Percentiles rank a stretch among this genome's conserved stretches.
Evolutionary conservation across 2,113 vertebrate species (phyloP).

Genomic region (Rhynchopsitta pachyrhyncha): DNA sequence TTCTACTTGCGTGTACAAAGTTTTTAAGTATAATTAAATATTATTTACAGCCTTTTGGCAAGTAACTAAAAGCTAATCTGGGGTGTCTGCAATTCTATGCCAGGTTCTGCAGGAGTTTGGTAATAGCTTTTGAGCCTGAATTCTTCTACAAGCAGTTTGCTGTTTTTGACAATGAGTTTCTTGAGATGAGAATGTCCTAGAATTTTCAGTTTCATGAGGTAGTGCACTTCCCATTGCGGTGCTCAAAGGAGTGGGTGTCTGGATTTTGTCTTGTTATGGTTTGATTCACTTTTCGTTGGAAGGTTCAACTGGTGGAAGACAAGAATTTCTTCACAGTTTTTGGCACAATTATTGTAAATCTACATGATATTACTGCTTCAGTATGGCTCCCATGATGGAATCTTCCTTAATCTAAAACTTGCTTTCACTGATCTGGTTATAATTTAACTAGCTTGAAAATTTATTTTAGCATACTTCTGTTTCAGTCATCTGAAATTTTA

Average conservation of each 20-base stretch:
- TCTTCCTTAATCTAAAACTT: background rate
- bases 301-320: background rate
- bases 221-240: background rate
- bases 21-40: background rate
- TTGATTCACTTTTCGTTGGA: background rate
- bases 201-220: background rate
- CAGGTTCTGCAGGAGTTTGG: background rate
- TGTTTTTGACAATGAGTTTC: background rate
- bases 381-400: background rate
- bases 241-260: background rate
- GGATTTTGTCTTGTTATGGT: background rate
- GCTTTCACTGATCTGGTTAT: background rate
- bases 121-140: background rate
- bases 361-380: background rate
- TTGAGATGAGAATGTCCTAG: background rate
- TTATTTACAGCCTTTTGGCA: background rate
- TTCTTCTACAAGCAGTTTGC: background rate
- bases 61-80: background rate
- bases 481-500: background rate
- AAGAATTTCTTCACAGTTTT: background rate
- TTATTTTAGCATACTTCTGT: background rate
- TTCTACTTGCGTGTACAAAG: background rate
- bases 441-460: background rate
- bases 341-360: background rate
- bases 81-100: background rate